A percentile compares a stretch with the other conserved stretches of the same genome.
Evolutionary conservation across 1,140 invertebrate species (phyloP).

Genomic region (Scaptomyza graminum): DNA sequence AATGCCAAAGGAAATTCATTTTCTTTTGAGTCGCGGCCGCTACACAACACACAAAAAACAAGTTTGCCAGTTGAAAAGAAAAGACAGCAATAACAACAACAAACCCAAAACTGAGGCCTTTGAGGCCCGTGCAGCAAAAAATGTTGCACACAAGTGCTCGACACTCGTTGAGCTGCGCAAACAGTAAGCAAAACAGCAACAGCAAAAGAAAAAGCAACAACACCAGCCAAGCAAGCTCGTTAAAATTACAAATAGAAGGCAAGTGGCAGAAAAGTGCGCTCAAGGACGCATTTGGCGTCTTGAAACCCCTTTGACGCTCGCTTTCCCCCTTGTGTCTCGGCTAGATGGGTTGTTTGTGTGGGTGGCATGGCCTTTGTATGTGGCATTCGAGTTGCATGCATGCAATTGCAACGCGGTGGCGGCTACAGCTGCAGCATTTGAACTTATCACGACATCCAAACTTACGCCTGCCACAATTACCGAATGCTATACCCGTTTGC

Average conservation of each 20-base stretch:
- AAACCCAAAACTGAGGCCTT: conserved; percentile 35
- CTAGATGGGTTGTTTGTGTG: background rate
- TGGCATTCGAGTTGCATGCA: conserved; percentile 32
- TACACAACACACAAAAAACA: conserved; percentile 15
- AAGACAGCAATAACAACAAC: conserved; percentile 34
- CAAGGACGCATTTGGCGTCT: conserved; percentile 73
- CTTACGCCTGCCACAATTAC: conserved; percentile 54
- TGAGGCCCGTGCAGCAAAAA: conserved; percentile 58
- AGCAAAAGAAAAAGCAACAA: conserved; percentile 27
- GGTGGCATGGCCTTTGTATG: background rate
- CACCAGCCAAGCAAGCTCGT: conserved; percentile 63
- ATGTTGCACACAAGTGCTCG: conserved; percentile 74
- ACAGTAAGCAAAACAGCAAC: conserved; percentile 64
- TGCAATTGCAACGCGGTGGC: conserved; percentile 43
- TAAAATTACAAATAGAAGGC: conserved; percentile 82
- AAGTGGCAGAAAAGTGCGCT: conserved; percentile 81
- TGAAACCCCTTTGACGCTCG: background rate
- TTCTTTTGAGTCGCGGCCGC: conserved; percentile 56
- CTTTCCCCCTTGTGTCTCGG: background rate
- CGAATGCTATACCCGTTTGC: conserved; percentile 42
- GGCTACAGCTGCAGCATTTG: conserved; percentile 43
- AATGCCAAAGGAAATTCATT: conserved; percentile 72
- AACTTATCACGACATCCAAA: conserved; percentile 66
- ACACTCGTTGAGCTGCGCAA: conserved; percentile 64
- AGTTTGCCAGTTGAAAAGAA: conserved; percentile 44